These are phyloP conservation scores for Ispidina lecontei DNA, from an alignment of 2,797 vertebrate genomes.

Conservation along the genomic window DNA sequence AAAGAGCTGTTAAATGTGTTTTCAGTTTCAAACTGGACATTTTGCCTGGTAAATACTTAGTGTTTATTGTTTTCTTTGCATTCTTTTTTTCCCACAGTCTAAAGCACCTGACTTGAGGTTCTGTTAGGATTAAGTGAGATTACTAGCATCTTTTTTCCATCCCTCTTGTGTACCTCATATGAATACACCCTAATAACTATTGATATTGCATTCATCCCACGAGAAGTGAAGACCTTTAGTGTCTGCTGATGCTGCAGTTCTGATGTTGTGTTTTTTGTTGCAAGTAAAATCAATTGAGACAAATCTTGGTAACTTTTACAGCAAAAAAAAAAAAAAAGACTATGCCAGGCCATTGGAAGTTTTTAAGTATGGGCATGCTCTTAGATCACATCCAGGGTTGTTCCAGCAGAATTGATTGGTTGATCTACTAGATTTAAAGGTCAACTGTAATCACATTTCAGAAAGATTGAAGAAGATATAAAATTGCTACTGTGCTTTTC, in stretches of 20 bases:
- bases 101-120: constrained; percentile 55
- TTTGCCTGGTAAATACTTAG: constrained; percentile 32
- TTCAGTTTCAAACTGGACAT: neutral
- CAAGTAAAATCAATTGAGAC: constrained; percentile 78
- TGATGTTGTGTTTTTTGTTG: constrained; percentile 72
- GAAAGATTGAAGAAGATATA: constrained; percentile 60
- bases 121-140: constrained; percentile 82
- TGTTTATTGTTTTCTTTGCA: constrained; percentile 21
- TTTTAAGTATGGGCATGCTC: neutral
- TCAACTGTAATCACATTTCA: constrained; percentile 69
- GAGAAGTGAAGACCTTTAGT: constrained; percentile 74
- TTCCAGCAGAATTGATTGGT: constrained; percentile 60
- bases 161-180: constrained; percentile 71
- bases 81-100: constrained; percentile 80
- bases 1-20: constrained; percentile 21
- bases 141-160: constrained; percentile 70
- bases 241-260: constrained; percentile 80
- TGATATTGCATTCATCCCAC: constrained; percentile 79
- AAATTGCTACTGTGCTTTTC: neutral
- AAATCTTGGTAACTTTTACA: constrained; percentile 74
- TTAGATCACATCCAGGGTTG: neutral
- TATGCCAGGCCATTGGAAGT: neutral
- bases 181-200: constrained; percentile 82
- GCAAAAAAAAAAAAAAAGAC: constrained; percentile 38
- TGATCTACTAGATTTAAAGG: constrained; percentile 74